Base-by-base conservation (phyloP, 2,797 vertebrate species). In the Tapera naevia region DNA sequence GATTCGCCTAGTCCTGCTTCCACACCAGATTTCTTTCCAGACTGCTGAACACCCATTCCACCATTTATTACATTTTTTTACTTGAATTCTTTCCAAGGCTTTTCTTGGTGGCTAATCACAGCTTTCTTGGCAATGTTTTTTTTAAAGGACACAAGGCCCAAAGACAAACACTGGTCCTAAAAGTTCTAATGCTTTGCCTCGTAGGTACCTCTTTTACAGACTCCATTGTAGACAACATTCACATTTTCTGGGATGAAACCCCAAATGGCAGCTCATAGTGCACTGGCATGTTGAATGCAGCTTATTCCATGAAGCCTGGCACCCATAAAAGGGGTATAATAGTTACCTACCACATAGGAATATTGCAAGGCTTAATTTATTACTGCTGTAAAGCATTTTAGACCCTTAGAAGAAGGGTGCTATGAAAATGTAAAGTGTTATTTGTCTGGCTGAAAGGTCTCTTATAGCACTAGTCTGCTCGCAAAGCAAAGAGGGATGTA, bases 331-430 rank as follows among this genome's bases (percentile, higher is more conserved):
- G 33, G 30, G 37, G 14, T 27, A 90, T 45, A 93, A 86, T 67
- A 85, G 76, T 75, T 81, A 90, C 94, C 91, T 92, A 94, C 91
- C 86, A 85, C 92, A 82, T 30, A 86, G 82, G 71, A 90, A 90
- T 30, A 53, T 65, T 66, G 39, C 51, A 76, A 91, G 80, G 45
- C 60, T 89, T 92, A 87, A 89, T 95, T 95, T 94, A 91, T 95
- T 94, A 78, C 88, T 51, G 91, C 75, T 93, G 87, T 93, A 93
- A 95, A 96, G 73, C 73, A 80, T 93, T 94, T 93, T 43, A 93
- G 66, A 70, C 32, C 72, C 54, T 74, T 67, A 89, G 88, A 93
- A 83, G 60, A 79, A 81, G 82, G 57, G 66, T 75, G 53, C 70
- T 80, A 71, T 1, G 2, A 94, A 95, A 94, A 88, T 45, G 9